phyloP scores from a whole-genome alignment of 2,888 invertebrate species.

The Lysandra coridon region DNA sequence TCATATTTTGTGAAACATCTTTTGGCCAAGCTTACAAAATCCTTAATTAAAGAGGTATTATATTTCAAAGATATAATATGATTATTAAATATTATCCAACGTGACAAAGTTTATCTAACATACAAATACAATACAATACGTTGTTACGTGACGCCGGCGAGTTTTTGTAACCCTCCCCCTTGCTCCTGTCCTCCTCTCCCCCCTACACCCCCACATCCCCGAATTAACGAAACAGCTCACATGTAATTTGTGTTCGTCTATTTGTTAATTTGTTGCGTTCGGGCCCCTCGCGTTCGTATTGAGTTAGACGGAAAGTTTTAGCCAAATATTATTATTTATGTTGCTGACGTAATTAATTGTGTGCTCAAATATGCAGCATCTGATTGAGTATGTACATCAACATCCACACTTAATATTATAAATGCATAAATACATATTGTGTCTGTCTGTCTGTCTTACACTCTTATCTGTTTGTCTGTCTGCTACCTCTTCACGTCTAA shows the following conservation, averaged over 20 bases:
- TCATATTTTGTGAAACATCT: no score
- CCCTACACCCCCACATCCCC: neutral
- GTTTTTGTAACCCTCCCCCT: neutral
- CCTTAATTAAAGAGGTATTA: no score
- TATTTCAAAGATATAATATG: neutral
- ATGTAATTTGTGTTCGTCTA: conserved; percentile 5
- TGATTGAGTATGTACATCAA: neutral
- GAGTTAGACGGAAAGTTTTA: neutral
- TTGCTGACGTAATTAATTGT: neutral
- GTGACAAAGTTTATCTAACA: neutral
- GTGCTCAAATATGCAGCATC: neutral
- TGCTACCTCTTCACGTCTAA: no score
- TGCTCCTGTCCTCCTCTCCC: neutral
- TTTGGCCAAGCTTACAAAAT: no score
- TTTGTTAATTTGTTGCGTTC: conserved; percentile 13
- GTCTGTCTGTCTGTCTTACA: no score
- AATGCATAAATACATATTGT: no score
- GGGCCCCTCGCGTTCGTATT: neutral
- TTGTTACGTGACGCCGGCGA: neutral
- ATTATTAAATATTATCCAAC: neutral
- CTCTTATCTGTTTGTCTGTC: no score
- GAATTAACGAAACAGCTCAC: conserved; percentile 1
- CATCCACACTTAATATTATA: no score
- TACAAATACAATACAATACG: neutral
- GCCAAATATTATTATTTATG: neutral